Base-by-base conservation (phyloP, 2,797 vertebrate species). In the Catostomus latipinnis region DNA sequence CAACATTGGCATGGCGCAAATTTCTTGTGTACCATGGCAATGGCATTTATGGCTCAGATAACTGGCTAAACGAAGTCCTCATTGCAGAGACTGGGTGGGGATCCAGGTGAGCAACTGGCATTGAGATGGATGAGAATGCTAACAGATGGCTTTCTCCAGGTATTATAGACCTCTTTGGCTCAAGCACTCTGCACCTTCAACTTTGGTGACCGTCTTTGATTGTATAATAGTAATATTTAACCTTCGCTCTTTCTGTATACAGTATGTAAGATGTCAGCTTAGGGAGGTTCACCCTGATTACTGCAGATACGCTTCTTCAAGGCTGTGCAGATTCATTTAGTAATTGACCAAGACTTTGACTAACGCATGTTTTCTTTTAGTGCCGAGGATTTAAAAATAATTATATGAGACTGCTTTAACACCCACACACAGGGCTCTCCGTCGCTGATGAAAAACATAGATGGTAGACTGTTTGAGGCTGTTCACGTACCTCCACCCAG, bases 301-400 rank as follows among this genome's bases (percentile, higher is more conserved):
- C 12, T 52, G 16, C 22, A 67, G 46, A 71, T 75, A 77, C 1
- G 49, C n/a, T 49, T 67, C 58, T 56, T 16, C 53, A 14, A 34
- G 14, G 11, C 46, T 14, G 56, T 46, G 11, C 43, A 22, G 43
- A 66, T 61, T 49, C 43, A 5, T 66, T 77, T 54, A 80, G 56
- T 34, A 81, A 62, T 50, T 60, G 67, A 82, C 11, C 74, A 54
- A 82, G 71, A 77, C 50, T 71, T 78, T 87, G 81, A 80, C 2
- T 62, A 71, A 86, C 90, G 92, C 87, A 83, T 92, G 91, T 85
- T 91, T 93, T 89, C 83, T 88, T 91, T 92, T 92, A 92, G 85
- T 85, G 83, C 88, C 82, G 82, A 87, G 88, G 87, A 89, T 91
- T 90, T 86, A 83, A 85, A 82, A 88, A 88, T 88, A 89, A 89